Evolutionary conservation across 2,113 vertebrate species (phyloP), one percentile per base, ranked within the genome.

Genomic region (Leptocoma aspasia): DNA sequence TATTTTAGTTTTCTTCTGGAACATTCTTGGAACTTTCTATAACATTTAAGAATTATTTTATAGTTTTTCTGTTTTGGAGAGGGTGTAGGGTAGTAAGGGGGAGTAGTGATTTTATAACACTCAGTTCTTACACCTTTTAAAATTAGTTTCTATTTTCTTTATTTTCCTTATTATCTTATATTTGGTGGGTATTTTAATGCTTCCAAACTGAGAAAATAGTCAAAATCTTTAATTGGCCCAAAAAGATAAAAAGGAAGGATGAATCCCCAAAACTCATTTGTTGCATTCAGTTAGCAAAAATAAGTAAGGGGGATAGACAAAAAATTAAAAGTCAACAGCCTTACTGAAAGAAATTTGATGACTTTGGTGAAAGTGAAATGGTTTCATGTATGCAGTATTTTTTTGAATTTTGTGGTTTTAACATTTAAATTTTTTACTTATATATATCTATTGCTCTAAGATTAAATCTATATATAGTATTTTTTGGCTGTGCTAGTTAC

Each of bases 271-370:
- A n/a, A 24, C 4, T 49, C 3, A 13, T 82, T 45, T 35, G 2
- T 31, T 90, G 7, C 18, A 45, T 70, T 66, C 23, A 54, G 7
- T 35, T 18, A 72, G 14, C 9, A 39, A 80, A 79, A 60, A 31
- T 3, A 61, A 49, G 26, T 23, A 59, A 53, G 5, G 0, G 1
- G 0, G 5, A 28, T 20, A 68, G 13, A 79, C 11, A n/a, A 70
- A 71, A 75, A 81, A 54, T 11, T 5, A n/a, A 49, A 69, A 79
- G 17, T 33, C 11, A 66, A 26, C 5, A 54, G 5, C 7, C 6
- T 71, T 83, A 66, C 15, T 54, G 31, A 75, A 92, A 84, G 53
- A 89, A 84, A 83, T 44, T 15, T 27, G 9, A 54, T 61, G 9
- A 23, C 20, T 31, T 41, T 52, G 37, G 8, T 75, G 30, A 70